These are phyloP conservation scores for Heteromurus nitidus DNA, from an alignment of 2,888 invertebrate species.

Conservation along the genomic window DNA sequence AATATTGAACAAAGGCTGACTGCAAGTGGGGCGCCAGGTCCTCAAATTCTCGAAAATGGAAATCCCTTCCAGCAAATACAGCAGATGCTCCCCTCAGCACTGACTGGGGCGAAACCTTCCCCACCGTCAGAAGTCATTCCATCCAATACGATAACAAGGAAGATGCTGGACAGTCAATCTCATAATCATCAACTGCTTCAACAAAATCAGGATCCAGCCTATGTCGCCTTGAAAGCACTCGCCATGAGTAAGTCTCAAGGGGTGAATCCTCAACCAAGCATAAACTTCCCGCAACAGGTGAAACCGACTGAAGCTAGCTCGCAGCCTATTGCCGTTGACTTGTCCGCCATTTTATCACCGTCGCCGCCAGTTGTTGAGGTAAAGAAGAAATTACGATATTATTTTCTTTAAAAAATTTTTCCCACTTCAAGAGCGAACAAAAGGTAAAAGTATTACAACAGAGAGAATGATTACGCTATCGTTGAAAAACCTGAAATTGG, in stretches of 20 bases:
- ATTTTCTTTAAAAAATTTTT: constrained; percentile 34
- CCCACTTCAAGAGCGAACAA: neutral
- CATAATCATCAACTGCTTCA: constrained; percentile 25
- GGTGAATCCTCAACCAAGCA: constrained; percentile 64
- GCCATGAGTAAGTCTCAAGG: constrained; percentile 69
- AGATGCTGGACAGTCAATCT: constrained; percentile 55
- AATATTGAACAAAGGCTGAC: constrained; percentile 67
- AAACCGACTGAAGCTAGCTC: constrained; percentile 57
- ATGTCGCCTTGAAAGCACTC: constrained; percentile 68
- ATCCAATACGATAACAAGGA: constrained; percentile 20
- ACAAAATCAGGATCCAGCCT: constrained; percentile 52
- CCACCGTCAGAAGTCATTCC: neutral
- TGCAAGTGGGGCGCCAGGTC: neutral
- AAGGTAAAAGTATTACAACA: constrained; percentile 56
- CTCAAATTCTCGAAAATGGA: neutral
- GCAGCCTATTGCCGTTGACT: constrained; percentile 67
- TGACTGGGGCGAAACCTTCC: constrained; percentile 3
- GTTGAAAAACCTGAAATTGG: constrained; percentile 43
- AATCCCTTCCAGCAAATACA: constrained; percentile 19
- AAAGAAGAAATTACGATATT: constrained; percentile 2
- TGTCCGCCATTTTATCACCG: constrained; percentile 71
- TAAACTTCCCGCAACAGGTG: constrained; percentile 64
- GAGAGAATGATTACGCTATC: constrained; percentile 13
- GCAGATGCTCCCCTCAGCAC: constrained; percentile 20
- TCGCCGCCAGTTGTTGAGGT: constrained; percentile 66